Percentiles rank a stretch among this genome's conserved stretches.
These are phyloP conservation scores for Protodeltote pygarga DNA, from an alignment of 2,888 invertebrate genomes.

Conservation along the genomic window DNA sequence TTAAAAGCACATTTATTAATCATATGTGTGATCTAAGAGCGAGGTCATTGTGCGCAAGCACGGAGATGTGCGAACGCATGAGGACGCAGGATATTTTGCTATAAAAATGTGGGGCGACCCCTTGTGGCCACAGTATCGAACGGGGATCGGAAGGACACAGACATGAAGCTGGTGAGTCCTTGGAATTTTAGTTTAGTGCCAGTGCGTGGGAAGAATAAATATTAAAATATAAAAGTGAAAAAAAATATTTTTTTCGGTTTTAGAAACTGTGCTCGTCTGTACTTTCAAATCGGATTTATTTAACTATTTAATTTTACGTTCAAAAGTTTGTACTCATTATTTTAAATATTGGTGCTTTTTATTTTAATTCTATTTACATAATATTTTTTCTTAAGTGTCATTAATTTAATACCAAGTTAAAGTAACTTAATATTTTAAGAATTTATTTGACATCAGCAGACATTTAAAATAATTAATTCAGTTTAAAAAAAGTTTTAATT, in stretches of 20 bases:
- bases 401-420: no score
- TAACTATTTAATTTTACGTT: no score
- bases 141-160: constrained; percentile 78
- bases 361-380: background rate
- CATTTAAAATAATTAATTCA: no score
- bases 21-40: constrained; percentile 57
- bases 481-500: constrained; percentile 8
- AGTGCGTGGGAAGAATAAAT: constrained; percentile 45
- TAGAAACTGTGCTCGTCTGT: constrained; percentile 2
- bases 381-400: background rate
- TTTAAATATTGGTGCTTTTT: no score
- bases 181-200: constrained; percentile 56
- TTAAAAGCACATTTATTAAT: constrained; percentile 49
- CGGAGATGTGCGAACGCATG: constrained; percentile 65
- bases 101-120: constrained; percentile 78
- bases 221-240: constrained; percentile 17
- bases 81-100: constrained; percentile 76
- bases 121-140: constrained; percentile 74
- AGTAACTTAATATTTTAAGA: no score
- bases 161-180: constrained; percentile 85
- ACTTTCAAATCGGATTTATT: background rate
- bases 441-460: no score
- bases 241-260: background rate
- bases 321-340: no score
- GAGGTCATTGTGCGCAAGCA: constrained; percentile 79